Percentiles rank a stretch among this genome's conserved stretches.
phyloP scores from a whole-genome alignment of 2,888 invertebrate genomes.

The Oxyteleia sp. region DNA sequence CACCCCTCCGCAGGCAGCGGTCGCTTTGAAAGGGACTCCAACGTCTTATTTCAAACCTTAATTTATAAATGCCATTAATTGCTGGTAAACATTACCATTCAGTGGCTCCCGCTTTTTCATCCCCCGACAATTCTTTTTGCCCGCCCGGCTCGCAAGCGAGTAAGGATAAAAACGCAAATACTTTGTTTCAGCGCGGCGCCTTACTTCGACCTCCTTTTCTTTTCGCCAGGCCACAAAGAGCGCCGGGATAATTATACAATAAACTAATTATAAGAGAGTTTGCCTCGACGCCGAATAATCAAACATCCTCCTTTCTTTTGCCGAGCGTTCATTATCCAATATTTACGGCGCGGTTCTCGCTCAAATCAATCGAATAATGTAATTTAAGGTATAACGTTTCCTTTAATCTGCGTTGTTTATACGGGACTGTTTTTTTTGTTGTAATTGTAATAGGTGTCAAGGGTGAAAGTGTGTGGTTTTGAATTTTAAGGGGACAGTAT shows the following conservation, averaged over 20 bases:
- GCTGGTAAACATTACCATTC: conserved; percentile 80
- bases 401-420: too few species aligned
- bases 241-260: conserved; percentile 62
- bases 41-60: conserved; percentile 73
- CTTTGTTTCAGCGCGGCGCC: conserved; percentile 71
- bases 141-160: conserved; percentile 75
- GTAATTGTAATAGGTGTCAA: too few species aligned
- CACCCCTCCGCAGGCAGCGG: conserved; percentile 73
- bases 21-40: conserved; percentile 71
- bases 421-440: too few species aligned
- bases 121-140: conserved; percentile 49
- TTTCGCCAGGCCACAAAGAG: conserved; percentile 60
- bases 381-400: too few species aligned
- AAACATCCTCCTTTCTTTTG: conserved; percentile 28
- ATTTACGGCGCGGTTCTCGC: conserved; percentile 40
- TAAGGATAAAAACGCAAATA: conserved; percentile 77
- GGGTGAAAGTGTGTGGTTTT: too few species aligned
- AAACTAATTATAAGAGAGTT: conserved; percentile 63
- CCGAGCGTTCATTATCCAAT: conserved; percentile 24
- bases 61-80: conserved; percentile 82
- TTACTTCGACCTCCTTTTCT: conserved; percentile 50
- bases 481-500: too few species aligned
- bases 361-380: not conserved
- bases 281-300: conserved; percentile 66
- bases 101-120: conserved; percentile 69